A percentile compares a stretch with the other conserved stretches of the same genome.
These are phyloP conservation scores for Ctenodactylus gundi DNA, from an alignment of 2,113 vertebrate genomes.

Conservation along the genomic window DNA sequence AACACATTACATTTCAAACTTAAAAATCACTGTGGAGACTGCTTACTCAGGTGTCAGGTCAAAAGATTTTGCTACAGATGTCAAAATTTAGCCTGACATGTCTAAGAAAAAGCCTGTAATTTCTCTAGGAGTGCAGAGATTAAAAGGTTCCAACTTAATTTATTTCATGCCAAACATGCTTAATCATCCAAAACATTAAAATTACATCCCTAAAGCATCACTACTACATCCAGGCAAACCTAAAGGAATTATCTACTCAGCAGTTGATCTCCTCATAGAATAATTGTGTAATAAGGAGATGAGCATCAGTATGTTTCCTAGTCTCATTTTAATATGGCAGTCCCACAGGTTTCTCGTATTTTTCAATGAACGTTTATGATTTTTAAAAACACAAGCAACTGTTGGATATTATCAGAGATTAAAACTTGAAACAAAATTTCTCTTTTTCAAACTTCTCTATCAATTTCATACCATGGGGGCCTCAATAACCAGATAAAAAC, in stretches of 20 bases:
- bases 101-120: not conserved
- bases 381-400: conserved; percentile 12
- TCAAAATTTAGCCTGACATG: not conserved
- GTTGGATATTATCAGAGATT: not conserved
- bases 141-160: not conserved
- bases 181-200: conserved; percentile 31
- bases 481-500: not conserved
- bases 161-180: not conserved
- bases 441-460: conserved; percentile 9
- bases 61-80: not conserved
- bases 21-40: not conserved
- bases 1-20: not conserved
- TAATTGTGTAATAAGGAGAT: conserved; percentile 13
- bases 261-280: not conserved
- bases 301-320: not conserved
- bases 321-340: not conserved
- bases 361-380: not conserved
- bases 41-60: not conserved
- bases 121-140: not conserved
- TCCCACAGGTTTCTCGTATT: not conserved
- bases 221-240: not conserved
- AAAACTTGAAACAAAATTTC: conserved; percentile 37
- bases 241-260: not conserved
- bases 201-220: not conserved
- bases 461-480: conserved; percentile 2